Base-by-base conservation (phyloP, 2,113 vertebrate genomes). In the Trichechus manatus region DNA sequence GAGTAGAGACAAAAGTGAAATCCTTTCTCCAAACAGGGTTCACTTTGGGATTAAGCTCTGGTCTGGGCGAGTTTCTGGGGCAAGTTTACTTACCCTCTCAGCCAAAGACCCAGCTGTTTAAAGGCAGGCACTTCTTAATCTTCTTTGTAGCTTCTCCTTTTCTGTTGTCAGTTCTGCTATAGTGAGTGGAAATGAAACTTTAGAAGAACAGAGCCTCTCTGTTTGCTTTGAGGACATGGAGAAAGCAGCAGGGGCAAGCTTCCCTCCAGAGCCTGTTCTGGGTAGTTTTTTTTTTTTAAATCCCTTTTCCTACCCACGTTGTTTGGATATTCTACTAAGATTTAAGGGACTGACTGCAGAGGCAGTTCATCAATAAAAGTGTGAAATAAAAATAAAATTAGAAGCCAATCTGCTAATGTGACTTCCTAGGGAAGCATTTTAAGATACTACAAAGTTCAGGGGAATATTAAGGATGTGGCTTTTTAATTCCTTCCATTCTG, bases 371-470 rank as follows among this genome's bases (percentile, higher is more conserved):
- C 56, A 59, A 39, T 44, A 63, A 63, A 56, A 94, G 39, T 61
- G 33, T 86, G 70, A 96, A 77, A 84, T 87, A 63, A 85, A 92
- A 82, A 83, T 68, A 59, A 95, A 90, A 90, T 77, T 47, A 95
- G 44, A 95, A 61, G 61, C 33, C 74, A 89, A 64, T 77, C 4
- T 66, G 72, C 53, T 84, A 44, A 68, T 74, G 66, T 78, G 89
- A 59, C 44, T 82, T 90, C 61, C 59, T 90, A 84, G 33, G 50
- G 53, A 86, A 91, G 61, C 53, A 42, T 47, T 95, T 61, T 89
- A 33, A 93, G 93, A 85, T 59, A 84, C 25, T 39, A 63, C 74
- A 79, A 93, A 59, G 61, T n/a, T 91, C 56, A 74, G 74, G 68
- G 82, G 78, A 87, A 53, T 77, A 47, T 82, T 63, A 82, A 92